Percentiles rank a stretch among this genome's conserved stretches.
These are phyloP conservation scores for Eutrigla gurnardus DNA, from an alignment of 2,797 vertebrate species.

Conservation along the genomic window DNA sequence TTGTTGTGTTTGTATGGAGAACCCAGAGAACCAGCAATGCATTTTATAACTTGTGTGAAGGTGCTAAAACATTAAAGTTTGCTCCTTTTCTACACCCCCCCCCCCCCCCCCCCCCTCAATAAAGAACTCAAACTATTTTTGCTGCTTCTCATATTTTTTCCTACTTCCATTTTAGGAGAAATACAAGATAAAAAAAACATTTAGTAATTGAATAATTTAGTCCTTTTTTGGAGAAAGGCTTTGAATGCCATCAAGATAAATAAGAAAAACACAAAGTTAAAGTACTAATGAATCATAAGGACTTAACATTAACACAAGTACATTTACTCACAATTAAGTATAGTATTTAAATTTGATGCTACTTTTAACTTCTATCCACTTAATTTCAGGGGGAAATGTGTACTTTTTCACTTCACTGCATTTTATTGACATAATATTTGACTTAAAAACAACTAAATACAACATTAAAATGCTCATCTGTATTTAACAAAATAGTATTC, in stretches of 20 bases:
- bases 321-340: background rate
- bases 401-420: too few species aligned
- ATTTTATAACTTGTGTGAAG: slow-evolving; percentile 74
- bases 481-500: background rate
- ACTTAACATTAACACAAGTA: background rate
- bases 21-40: slow-evolving; percentile 64
- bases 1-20: slow-evolving; percentile 43
- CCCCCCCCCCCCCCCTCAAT: slow-evolving; percentile 56
- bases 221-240: background rate
- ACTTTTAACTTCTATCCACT: too few species aligned
- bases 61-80: slow-evolving; percentile 70
- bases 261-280: background rate
- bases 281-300: background rate
- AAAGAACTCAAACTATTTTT: slow-evolving; percentile 72
- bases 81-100: slow-evolving; percentile 79
- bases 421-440: too few species aligned
- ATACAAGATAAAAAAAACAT: background rate
- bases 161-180: fast-evolving
- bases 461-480: background rate
- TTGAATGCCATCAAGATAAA: background rate
- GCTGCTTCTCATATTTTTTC: slow-evolving; percentile 10
- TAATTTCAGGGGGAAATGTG: too few species aligned
- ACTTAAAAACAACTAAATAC: too few species aligned
- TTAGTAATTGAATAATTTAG: background rate
- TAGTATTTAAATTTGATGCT: background rate